Evolutionary conservation across 2,888 invertebrate genomes (phyloP).

Genomic region (Cataglyphis altisquamis): DNA sequence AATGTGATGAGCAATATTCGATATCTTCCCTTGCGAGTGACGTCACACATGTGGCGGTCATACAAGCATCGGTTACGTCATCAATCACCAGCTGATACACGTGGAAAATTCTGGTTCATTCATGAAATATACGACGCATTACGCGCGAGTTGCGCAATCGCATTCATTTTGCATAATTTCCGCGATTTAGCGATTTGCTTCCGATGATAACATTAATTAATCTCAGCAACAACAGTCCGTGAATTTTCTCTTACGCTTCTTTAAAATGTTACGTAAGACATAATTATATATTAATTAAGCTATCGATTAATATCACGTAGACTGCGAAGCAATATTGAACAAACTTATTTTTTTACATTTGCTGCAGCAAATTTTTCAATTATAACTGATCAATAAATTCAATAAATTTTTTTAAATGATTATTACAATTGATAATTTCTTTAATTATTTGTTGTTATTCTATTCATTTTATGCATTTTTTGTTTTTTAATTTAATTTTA

Average conservation of each 20-base stretch:
- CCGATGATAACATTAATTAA: slow-evolving; percentile 42
- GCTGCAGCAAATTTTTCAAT: not conserved
- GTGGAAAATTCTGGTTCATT: slow-evolving; percentile 40
- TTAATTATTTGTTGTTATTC: not conserved
- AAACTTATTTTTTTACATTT: not conserved
- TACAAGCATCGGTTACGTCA: slow-evolving; percentile 11
- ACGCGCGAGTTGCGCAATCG: slow-evolving; percentile 13
- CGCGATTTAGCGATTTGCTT: slow-evolving; percentile 19
- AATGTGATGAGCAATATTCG: not conserved
- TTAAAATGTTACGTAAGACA: not conserved
- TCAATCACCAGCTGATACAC: slow-evolving; percentile 36
- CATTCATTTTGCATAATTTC: slow-evolving; percentile 31
- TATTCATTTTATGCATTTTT: not conserved
- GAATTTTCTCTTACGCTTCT: slow-evolving; percentile 7
- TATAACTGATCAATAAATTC: not conserved
- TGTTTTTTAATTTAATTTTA: not conserved
- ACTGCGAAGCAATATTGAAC: not conserved
- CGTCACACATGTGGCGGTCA: not conserved
- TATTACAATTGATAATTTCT: not conserved
- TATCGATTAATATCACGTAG: not conserved
- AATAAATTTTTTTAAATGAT: not conserved
- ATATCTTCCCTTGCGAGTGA: not conserved
- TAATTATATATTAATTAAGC: not conserved
- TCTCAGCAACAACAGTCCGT: slow-evolving; percentile 5
- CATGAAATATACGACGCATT: slow-evolving; percentile 30